phyloP scores from a whole-genome alignment of 2,113 vertebrate genomes.

The Callaeas wilsoni region DNA sequence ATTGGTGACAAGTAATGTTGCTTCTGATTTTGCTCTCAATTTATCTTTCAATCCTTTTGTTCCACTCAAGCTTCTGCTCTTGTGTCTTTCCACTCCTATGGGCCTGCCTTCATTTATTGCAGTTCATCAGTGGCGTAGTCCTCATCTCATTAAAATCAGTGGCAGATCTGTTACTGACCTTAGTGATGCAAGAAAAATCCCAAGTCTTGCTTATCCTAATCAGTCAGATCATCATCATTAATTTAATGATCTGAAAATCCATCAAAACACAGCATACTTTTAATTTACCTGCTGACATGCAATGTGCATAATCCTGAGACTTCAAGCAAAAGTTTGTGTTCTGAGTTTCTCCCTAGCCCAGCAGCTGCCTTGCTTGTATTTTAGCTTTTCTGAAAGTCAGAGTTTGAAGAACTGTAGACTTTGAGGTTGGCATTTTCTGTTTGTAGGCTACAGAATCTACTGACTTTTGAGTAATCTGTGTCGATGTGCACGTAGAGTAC shows the following conservation, averaged over 20 bases:
- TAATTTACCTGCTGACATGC: neutral
- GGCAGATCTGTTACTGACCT: neutral
- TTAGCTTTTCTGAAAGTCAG: neutral
- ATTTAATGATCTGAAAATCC: conserved; percentile 12
- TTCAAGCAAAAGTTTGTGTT: neutral
- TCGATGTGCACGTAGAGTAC: neutral
- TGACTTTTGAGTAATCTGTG: conserved; percentile 1
- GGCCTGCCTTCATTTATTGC: neutral
- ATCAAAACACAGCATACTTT: neutral
- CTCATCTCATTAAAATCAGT: neutral
- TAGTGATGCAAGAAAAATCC: neutral
- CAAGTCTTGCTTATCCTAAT: neutral
- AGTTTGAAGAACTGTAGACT: neutral
- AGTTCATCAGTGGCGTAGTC: neutral
- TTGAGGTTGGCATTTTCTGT: neutral
- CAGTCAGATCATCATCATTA: conserved; percentile 2
- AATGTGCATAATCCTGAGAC: neutral
- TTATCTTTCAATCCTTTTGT: neutral
- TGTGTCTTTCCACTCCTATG: neutral
- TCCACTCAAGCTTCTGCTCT: neutral
- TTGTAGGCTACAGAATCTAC: neutral
- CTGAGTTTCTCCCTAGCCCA: neutral
- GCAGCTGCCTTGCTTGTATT: neutral
- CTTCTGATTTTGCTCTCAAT: neutral
- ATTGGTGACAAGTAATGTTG: neutral